Base-by-base conservation (phyloP, 2,113 vertebrate species). In the Rhagologus leucostigma region DNA sequence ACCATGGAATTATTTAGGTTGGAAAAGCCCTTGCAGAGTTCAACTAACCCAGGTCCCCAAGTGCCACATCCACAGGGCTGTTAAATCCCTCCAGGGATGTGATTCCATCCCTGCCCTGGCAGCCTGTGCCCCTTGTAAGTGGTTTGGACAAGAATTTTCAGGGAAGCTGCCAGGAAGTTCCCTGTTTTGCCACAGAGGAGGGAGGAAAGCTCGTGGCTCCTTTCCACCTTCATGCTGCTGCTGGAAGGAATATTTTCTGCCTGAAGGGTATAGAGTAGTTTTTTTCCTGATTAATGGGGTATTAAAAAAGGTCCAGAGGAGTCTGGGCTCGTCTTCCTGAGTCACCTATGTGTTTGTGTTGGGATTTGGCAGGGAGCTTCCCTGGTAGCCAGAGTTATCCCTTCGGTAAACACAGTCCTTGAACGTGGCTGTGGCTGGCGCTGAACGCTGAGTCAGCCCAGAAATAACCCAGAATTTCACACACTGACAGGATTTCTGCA, bases 121-220 rank as follows among this genome's bases (percentile, higher is more conserved):
- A 89, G 55, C 47, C 39, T 46, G 17, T 37, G 41, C 70, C 46
- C 1, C 69, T 41, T 9, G 21, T 2, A 3, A 16, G 27, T 13
- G 41, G 9, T 55, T 62, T 69, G 63, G 63, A 13, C 30, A 42
- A 3, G 35, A 19, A 42, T 42, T 69, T 53, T 27, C 47, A 68
- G 30, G 47, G 67, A 59, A 21, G 32, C 35, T 32, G 49, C 56
- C 17, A 42, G 41, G 7, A 20, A n/a, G 6, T 12, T 16, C 3
- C 17, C 7, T 8, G 2, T 14, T 46, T 11, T n/a, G 55, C 29
- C 39, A 6, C 17, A 14, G 26, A n/a, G 59, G 17, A 44, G 47
- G 27, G 18, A 42, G 41, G 10, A 22, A 8, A 44, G 32, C 63
- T 60, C 0, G 0, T 1, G 0, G 26, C 24, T 30, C 13, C 9